A percentile compares a stretch with the other conserved stretches of the same genome.
Evolutionary conservation across 2,888 invertebrate genomes (phyloP).

Genomic region (Ornithoptera priamus): DNA sequence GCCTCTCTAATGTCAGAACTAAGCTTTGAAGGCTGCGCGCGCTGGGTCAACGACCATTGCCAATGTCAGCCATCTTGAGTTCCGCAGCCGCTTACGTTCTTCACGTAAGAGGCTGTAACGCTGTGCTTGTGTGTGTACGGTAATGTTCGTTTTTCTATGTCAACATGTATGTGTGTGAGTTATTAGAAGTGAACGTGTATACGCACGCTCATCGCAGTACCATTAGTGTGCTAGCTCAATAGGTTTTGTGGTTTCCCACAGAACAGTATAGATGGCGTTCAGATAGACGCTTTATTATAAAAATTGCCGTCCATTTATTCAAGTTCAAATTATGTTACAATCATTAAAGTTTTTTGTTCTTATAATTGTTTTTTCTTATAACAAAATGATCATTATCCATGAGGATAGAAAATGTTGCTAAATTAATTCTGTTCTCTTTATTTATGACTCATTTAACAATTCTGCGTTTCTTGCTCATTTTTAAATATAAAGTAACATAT

Average conservation of each 20-base stretch:
- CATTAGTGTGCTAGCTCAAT: constrained; percentile 41
- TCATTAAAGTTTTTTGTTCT: background rate
- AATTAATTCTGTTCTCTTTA: too few relatives aligned
- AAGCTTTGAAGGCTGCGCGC: constrained; percentile 77
- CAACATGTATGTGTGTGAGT: constrained; percentile 53
- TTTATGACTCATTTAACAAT: too few relatives aligned
- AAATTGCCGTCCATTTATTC: constrained; percentile 21
- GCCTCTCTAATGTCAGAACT: constrained; percentile 76
- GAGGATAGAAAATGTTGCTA: too few relatives aligned
- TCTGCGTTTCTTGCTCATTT: too few relatives aligned
- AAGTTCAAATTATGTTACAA: constrained; percentile 6
- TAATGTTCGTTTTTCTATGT: constrained; percentile 77
- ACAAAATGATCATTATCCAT: too few relatives aligned
- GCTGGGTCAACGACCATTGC: constrained; percentile 76
- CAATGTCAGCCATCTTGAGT: constrained; percentile 81
- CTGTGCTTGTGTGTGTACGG: constrained; percentile 63
- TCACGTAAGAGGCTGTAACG: constrained; percentile 79
- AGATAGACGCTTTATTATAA: constrained; percentile 20
- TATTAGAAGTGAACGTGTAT: constrained; percentile 60
- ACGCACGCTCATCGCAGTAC: constrained; percentile 39
- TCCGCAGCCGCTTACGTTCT: constrained; percentile 78
- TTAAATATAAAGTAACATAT: too few relatives aligned
- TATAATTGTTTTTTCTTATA: background rate
- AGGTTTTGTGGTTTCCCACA: constrained; percentile 38
- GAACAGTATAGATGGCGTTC: constrained; percentile 45